Evolutionary conservation across 2,113 vertebrate species (phyloP).

Genomic region (Struthidea cinerea): DNA sequence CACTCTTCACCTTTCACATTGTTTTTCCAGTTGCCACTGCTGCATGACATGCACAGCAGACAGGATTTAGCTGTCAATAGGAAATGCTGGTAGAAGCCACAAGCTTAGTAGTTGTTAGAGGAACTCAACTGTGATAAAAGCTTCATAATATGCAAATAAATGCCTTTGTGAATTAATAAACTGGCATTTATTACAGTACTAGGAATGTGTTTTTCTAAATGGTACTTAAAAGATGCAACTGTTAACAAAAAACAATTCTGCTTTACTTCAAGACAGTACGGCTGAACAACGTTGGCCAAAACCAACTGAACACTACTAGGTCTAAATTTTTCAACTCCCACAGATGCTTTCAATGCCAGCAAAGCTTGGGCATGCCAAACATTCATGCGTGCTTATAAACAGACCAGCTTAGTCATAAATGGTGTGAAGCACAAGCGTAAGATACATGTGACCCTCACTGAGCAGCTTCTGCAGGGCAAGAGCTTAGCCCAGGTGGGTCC

Average conservation of each 20-base stretch:
- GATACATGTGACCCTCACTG: rapidly evolving
- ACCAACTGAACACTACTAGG: background rate
- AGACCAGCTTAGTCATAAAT: background rate
- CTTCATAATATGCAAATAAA: background rate
- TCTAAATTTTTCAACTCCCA: background rate
- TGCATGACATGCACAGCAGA: rapidly evolving
- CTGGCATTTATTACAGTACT: background rate
- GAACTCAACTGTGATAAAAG: background rate
- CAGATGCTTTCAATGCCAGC: background rate
- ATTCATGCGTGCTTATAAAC: background rate
- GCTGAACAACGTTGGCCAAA: background rate
- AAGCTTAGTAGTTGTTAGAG: background rate
- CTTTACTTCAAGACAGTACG: background rate
- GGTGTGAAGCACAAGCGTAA: background rate
- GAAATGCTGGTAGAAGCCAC: background rate
- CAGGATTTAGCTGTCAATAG: background rate
- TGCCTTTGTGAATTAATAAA: background rate
- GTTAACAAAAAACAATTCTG: background rate
- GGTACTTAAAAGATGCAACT: background rate
- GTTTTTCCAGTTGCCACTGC: background rate
- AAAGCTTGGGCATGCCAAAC: background rate
- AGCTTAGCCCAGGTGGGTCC: background rate
- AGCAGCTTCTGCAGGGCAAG: background rate
- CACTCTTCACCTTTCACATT: background rate
- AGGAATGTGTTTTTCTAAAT: background rate